Evolutionary conservation across 2,113 vertebrate genomes (phyloP).

Genomic region (Centropristis striata): DNA sequence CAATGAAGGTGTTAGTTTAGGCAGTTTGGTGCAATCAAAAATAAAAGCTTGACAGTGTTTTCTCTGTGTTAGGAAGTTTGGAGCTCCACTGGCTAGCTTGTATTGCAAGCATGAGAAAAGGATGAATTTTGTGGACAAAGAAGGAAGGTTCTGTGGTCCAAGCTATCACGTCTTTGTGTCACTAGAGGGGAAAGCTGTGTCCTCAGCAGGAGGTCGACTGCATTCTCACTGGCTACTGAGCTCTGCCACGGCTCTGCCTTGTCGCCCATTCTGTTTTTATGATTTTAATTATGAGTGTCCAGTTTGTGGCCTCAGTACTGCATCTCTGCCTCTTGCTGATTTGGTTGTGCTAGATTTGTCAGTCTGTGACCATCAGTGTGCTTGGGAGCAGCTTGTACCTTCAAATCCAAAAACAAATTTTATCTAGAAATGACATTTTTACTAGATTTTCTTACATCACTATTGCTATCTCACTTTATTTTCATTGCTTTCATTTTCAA

Average conservation of each 20-base stretch:
- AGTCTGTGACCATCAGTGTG: not conserved
- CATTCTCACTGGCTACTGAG: constrained; percentile 13
- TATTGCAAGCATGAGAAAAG: not conserved
- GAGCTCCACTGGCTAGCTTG: not conserved
- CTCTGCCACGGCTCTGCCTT: constrained; percentile 17
- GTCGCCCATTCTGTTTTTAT: constrained; percentile 17
- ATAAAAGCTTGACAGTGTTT: not conserved
- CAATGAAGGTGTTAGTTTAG: not conserved
- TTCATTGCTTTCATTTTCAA: too few relatives aligned
- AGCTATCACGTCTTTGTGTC: constrained; percentile 58
- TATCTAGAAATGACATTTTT: not conserved
- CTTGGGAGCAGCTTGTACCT: not conserved
- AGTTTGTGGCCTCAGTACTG: constrained; percentile 23
- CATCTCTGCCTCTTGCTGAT: not conserved
- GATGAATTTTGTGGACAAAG: constrained; percentile 36
- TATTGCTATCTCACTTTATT: too few relatives aligned
- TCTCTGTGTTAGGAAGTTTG: too few relatives aligned
- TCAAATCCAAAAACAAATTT: not conserved
- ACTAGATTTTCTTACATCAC: too few relatives aligned
- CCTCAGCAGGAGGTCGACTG: constrained; percentile 51
- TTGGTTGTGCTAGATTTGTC: constrained; percentile 10
- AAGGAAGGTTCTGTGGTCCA: constrained; percentile 36
- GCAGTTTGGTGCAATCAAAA: not conserved
- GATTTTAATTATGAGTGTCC: constrained; percentile 17
- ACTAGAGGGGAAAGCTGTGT: constrained; percentile 38